Evolutionary conservation across 2,888 invertebrate genomes (phyloP), one percentile per base, ranked within the genome.

Genomic region (Cotesia congregata): DNA sequence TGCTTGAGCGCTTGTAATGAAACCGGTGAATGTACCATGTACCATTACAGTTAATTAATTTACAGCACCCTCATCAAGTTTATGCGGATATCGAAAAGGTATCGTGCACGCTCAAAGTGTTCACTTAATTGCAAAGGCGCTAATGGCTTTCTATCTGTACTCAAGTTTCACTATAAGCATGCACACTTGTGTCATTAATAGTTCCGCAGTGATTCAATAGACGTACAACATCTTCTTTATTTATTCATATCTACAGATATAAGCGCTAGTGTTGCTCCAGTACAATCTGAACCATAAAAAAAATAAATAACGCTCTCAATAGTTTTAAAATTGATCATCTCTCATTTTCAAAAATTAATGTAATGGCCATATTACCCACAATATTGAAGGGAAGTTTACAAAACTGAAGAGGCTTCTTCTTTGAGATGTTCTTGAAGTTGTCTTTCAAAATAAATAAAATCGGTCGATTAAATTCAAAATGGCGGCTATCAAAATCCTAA

Each of bases 91-190:
- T 79, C 78, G 79, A 81, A 79, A 75, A 79, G 80, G 74, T 80
- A 82, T 81, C 81, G 76, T 78, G 79, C 72, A 80, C 77, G 79
- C 79, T 79, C 72, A 15, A 75, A 84, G 84, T 81, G 84, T 83
- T 84, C 83, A 80, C 83, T 86, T 85, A 85, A 86, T 85, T 86
- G 86, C 82, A 82, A 81, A 84, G 85, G 83, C 82, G 85, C 83
- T 86, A 86, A 86, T 85, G 85, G 85, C 79, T 81, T 81, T 80
- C 80, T 78, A 80, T 77, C 74, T 77, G 71, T 74, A 67, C 74
- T 69, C 70, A 70, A 65, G 65, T 17, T 65, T 65, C 65, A 20
- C 65, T 78, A 78, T 80, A 72, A 75, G 77, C 73, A 69, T 81
- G 39, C 82, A 81, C 76, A 67, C 82, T 65, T 60, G 74, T 77